Base-by-base conservation (phyloP, 2,113 vertebrate species). In the Halcyon malimbica region DNA sequence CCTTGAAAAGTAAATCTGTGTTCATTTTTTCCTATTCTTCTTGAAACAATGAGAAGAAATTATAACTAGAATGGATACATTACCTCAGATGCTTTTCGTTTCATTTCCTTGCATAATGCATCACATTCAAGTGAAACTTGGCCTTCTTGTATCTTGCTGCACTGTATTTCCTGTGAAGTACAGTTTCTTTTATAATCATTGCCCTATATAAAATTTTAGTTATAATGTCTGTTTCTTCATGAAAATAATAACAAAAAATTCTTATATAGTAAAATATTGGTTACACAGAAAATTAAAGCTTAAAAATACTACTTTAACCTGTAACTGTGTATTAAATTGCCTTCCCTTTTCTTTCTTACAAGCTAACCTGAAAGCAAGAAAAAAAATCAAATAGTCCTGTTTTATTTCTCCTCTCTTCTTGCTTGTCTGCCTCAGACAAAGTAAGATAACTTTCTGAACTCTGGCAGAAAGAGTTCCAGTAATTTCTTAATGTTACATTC, bases 11-110 rank as follows among this genome's bases (percentile, higher is more conserved):
- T n/a, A 89, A 71, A 26, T 46, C 39, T 44, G 18, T 28, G 16
- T 5, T 69, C 9, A 41, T 77, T 89, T 95, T 44, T 62, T 29
- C 60, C 51, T 51, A 18, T 25, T 80, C 80, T 76, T 70, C 57
- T 50, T 68, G 74, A 96, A 93, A 44, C 16, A 68, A 16, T 13
- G 20, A 74, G 13, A 89, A 79, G 48, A 91, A 74, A 67, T 53
- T 57, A 53, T 3, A 81, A 68, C 42, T 73, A 56, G 51, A 85
- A 63, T 1, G 3, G 76, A 78, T 42, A 89, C 62, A 74, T 95
- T 98, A 99, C 99, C 99, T 99, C 99, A 94, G 96, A 97, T 28
- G 98, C 98, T 95, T 98, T 99, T 96, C 63, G 98, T 95, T 98
- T 99, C 97, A 99, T 98, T 86, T 99, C 99, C 95, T 94, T 98